Evolutionary conservation across 2,113 vertebrate genomes (phyloP).

Genomic region (Bufo gargarizans): DNA sequence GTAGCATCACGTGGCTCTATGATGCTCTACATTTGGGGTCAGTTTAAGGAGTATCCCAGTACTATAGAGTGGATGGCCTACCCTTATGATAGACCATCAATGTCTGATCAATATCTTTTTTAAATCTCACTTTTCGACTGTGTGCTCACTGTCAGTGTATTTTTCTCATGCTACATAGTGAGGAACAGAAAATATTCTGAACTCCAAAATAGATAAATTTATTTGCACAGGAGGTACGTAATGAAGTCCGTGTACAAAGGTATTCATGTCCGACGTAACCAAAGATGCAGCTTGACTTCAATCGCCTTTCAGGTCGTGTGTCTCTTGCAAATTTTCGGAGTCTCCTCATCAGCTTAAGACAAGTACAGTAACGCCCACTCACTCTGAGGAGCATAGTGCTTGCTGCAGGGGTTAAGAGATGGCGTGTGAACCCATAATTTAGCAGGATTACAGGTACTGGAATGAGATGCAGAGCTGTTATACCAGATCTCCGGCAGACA

Average conservation of each 20-base stretch:
- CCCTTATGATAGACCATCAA: no score
- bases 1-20: no score
- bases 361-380: background rate
- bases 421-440: background rate
- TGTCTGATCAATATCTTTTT: no score
- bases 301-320: fast-evolving
- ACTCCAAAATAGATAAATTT: slow-evolving; percentile 6
- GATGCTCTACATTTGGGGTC: no score
- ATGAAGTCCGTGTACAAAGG: background rate
- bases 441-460: background rate
- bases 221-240: background rate
- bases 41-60: no score
- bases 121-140: no score
- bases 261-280: background rate
- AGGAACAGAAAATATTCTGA: background rate
- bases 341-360: background rate
- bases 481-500: background rate
- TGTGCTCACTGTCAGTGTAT: no score
- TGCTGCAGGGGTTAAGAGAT: background rate
- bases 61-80: no score
- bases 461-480: background rate
- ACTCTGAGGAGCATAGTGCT: background rate
- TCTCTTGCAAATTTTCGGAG: background rate
- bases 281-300: background rate
- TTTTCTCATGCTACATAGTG: no score